Conservation (phyloP, 1,140 invertebrate genomes). For the Pseudomyrmex sp. region DNA sequence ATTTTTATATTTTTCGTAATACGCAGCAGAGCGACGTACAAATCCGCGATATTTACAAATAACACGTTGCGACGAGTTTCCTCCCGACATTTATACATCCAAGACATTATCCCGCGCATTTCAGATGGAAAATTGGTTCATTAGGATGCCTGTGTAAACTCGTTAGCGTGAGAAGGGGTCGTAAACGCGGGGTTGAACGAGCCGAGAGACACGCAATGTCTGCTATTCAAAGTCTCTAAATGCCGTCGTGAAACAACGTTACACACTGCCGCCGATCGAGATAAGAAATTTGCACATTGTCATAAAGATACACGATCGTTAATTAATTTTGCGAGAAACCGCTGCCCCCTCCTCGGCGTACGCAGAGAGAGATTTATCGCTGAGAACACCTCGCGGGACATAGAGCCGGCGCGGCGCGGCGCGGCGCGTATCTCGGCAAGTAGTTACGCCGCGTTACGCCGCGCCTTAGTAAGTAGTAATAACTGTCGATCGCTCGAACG, state of each 20-base stretch:
- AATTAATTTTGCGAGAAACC: constrained; percentile 33
- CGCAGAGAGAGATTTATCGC: no score
- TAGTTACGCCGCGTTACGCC: constrained; percentile 23
- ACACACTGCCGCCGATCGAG: background rate
- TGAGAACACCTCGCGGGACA: background rate
- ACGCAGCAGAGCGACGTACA: background rate
- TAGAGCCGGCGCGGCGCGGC: background rate
- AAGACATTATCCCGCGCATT: constrained; percentile 46
- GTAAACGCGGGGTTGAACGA: constrained; percentile 74
- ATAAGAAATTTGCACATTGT: constrained; percentile 39
- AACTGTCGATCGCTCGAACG: background rate
- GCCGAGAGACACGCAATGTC: constrained; percentile 72
- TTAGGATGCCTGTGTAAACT: constrained; percentile 51
- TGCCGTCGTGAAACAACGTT: constrained; percentile 17
- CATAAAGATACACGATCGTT: constrained; percentile 42
- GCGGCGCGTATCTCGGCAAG: background rate
- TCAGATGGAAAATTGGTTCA: constrained; percentile 59
- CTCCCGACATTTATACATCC: background rate
- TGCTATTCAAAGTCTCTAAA: constrained; percentile 57
- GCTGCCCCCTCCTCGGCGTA: no score
- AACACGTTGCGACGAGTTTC: no score
- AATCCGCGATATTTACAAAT: no score
- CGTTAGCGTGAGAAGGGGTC: constrained; percentile 70
- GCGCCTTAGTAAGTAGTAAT: constrained; percentile 33
- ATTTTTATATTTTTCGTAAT: constrained; percentile 34